Conservation (phyloP, 64 coral and sea anemone genomes). For the Astreopora myriophthalma region DNA sequence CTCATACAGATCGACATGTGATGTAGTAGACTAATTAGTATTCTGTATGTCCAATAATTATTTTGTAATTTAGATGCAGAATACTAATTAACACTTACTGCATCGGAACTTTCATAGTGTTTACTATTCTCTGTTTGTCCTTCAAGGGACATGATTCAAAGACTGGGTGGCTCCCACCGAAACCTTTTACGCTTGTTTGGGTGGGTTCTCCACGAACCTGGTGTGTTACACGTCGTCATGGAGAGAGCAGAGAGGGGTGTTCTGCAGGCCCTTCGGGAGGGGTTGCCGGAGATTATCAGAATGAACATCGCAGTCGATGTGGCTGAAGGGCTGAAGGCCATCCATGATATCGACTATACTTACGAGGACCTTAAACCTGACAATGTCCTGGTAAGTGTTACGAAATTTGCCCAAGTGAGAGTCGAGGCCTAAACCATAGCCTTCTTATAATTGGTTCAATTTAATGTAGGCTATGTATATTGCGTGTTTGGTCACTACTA, state of each 20-base stretch:
- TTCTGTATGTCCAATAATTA: no score
- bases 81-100: no score
- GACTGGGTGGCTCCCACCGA: not conserved
- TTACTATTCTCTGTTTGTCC: not conserved
- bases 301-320: conserved; percentile 61
- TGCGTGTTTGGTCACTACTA: no score
- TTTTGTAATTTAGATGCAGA: no score
- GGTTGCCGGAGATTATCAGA: conserved; percentile 17
- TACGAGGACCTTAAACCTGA: conserved; percentile 64
- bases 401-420: not conserved
- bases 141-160: conserved; percentile 50
- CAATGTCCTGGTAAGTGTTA: conserved; percentile 54
- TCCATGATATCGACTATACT: conserved; percentile 36
- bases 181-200: conserved; percentile 55
- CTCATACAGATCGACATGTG: no score
- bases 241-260: conserved; percentile 20
- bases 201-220: conserved; percentile 35
- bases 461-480: no score
- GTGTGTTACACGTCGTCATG: conserved; percentile 47
- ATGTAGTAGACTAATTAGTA: no score
- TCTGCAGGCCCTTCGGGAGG: not conserved
- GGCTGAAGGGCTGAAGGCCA: conserved; percentile 48
- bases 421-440: not conserved
- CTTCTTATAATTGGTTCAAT: no score
- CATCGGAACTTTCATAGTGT: no score